Evolutionary conservation across 2,113 vertebrate species (phyloP).

Genomic region (Psittacula cyanocephala): DNA sequence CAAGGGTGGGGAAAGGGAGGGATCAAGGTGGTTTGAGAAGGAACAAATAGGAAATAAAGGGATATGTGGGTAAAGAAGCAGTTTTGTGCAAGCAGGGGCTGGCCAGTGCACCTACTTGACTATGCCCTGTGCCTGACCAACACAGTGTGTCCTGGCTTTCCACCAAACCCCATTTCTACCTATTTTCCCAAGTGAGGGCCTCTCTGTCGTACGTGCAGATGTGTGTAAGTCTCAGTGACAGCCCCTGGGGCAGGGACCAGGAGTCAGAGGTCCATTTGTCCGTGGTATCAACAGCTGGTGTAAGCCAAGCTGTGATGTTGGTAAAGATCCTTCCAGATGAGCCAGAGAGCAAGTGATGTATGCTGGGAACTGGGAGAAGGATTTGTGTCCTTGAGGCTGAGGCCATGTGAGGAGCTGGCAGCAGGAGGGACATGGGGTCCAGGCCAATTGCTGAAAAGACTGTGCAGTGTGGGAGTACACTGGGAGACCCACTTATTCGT

Average conservation of each 20-base stretch:
- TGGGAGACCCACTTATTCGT: not conserved
- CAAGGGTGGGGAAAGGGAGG: not conserved
- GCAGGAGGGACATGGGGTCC: not conserved
- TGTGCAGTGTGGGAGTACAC: rapidly evolving
- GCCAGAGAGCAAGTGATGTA: not conserved
- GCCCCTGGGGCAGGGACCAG: not conserved
- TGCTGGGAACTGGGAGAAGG: rapidly evolving
- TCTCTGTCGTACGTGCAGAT: not conserved
- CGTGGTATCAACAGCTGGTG: rapidly evolving
- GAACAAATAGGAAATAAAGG: not conserved
- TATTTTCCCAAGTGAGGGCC: not conserved
- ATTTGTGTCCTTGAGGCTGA: not conserved
- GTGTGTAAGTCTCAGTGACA: not conserved
- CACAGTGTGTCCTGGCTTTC: not conserved
- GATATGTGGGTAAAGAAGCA: not conserved
- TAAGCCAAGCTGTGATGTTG: not conserved
- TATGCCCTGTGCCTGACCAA: not conserved
- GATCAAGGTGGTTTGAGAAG: not conserved
- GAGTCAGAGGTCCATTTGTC: not conserved
- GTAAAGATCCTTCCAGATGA: rapidly evolving
- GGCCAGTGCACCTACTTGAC: not conserved
- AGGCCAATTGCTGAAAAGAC: not conserved
- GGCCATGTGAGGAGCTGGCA: not conserved
- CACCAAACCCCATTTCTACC: not conserved
- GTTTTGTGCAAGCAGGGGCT: rapidly evolving